Evolutionary conservation across 2,797 vertebrate genomes (phyloP).

Genomic region (Parauchenoglanis punctatus): DNA sequence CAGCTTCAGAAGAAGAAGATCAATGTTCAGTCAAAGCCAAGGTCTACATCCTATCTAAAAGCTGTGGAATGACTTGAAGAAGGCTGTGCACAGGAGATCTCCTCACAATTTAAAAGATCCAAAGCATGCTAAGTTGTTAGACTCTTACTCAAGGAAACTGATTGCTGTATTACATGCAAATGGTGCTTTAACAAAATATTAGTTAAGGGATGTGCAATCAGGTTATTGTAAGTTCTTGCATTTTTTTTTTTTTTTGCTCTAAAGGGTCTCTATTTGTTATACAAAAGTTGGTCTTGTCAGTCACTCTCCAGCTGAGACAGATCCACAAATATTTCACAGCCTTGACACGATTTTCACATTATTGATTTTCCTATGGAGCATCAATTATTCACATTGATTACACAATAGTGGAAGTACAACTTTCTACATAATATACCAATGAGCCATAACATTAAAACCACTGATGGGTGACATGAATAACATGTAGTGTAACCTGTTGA

Average conservation of each 20-base stretch:
- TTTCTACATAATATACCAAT: too few species aligned
- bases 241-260: background rate
- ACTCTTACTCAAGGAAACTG: background rate
- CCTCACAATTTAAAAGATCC: background rate
- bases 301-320: slow-evolving; percentile 45
- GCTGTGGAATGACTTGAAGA: background rate
- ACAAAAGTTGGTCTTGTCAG: too few species aligned
- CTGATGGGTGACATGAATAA: too few species aligned
- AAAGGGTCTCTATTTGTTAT: too few species aligned
- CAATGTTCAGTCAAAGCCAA: background rate
- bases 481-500: too few species aligned
- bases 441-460: too few species aligned
- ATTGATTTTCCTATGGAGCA: slow-evolving; percentile 57
- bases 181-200: background rate
- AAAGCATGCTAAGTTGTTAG: background rate
- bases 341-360: slow-evolving; percentile 57
- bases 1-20: background rate
- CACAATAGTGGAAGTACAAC: slow-evolving; percentile 18
- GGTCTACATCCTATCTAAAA: background rate
- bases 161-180: background rate
- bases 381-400: slow-evolving; percentile 57
- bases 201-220: background rate
- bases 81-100: background rate
- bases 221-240: background rate
- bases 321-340: slow-evolving; percentile 58